Evolutionary conservation across 2,797 vertebrate genomes (phyloP).

Genomic region (Xiphorhynchus erythropygius): DNA sequence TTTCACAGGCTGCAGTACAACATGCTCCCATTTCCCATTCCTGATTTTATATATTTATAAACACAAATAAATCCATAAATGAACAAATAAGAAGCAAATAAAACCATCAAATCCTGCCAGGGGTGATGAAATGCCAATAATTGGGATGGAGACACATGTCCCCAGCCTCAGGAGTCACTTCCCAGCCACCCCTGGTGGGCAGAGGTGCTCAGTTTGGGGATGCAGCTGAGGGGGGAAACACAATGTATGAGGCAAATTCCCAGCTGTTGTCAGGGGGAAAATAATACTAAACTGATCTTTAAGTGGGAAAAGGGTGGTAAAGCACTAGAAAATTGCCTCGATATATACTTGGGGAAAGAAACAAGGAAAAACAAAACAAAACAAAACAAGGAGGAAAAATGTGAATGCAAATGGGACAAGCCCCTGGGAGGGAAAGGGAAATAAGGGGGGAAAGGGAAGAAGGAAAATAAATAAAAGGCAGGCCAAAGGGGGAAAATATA

Average conservation of each 20-base stretch:
- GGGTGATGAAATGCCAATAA: background rate
- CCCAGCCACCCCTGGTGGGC: rapidly evolving
- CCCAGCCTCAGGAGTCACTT: no score
- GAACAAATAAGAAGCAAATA: background rate
- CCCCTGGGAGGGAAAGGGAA: background rate
- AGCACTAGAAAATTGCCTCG: background rate
- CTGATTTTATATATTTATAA: background rate
- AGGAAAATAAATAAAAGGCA: background rate
- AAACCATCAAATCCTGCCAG: background rate
- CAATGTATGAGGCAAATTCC: rapidly evolving
- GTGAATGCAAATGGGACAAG: background rate
- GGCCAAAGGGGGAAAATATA: background rate
- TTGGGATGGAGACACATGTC: background rate
- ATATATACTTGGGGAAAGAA: background rate
- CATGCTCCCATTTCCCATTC: rapidly evolving
- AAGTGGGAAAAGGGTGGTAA: background rate
- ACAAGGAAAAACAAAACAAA: background rate
- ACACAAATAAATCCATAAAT: no score
- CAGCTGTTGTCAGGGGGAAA: rapidly evolving
- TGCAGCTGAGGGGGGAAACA: background rate
- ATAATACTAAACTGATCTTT: background rate
- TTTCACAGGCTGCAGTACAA: background rate
- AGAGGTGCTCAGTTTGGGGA: background rate
- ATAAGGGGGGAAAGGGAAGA: background rate
- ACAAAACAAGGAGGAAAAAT: background rate